A percentile compares a stretch with the other conserved stretches of the same genome.
phyloP scores from a whole-genome alignment of 2,797 vertebrate species.

The Bradypus variegatus region DNA sequence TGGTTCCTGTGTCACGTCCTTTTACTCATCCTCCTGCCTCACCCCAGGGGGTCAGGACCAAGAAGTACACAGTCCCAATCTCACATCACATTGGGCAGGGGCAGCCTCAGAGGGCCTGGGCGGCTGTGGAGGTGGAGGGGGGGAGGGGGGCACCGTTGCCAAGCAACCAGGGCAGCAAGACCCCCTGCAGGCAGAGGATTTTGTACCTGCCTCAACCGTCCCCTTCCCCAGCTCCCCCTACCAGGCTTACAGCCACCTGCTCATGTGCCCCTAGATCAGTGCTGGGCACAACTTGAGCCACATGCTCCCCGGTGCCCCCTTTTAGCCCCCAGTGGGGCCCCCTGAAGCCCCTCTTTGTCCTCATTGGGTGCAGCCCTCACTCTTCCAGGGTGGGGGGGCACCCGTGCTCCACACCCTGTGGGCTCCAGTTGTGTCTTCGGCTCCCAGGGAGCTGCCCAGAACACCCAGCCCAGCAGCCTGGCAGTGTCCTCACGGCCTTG shows the following conservation, averaged over 20 bases:
- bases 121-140: background rate
- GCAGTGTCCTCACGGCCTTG: background rate
- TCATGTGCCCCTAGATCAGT: background rate
- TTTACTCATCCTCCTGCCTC: background rate
- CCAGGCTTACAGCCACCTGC: background rate
- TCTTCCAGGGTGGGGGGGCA: background rate
- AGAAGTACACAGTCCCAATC: background rate
- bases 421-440: background rate
- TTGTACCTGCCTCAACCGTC: background rate
- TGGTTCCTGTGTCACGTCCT: background rate
- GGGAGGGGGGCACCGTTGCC: background rate
- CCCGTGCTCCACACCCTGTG: rapidly evolving
- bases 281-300: background rate
- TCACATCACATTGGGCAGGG: background rate
- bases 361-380: background rate
- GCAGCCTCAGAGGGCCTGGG: background rate
- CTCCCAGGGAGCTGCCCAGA: background rate
- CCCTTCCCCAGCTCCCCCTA: background rate
- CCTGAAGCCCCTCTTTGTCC: background rate
- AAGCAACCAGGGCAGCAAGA: background rate
- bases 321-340: background rate
- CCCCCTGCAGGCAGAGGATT: background rate
- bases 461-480: background rate
- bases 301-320: background rate
- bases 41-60: background rate